These are phyloP conservation scores for Deroplatys truncata DNA, from an alignment of 2,888 invertebrate genomes.

Conservation along the genomic window DNA sequence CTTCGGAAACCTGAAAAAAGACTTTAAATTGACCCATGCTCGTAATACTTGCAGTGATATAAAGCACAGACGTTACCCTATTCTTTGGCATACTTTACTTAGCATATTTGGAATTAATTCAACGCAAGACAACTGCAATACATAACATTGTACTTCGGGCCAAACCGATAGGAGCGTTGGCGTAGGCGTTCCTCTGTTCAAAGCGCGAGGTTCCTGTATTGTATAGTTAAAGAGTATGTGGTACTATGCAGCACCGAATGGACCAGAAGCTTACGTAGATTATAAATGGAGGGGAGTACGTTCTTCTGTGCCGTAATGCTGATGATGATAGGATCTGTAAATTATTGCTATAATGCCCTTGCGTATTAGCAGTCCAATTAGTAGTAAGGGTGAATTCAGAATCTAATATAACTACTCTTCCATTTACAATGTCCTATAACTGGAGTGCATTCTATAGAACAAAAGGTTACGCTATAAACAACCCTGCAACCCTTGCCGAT, in stretches of 20 bases:
- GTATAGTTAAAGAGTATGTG: too few species aligned
- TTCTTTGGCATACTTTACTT: too few species aligned
- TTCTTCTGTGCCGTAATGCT: not conserved
- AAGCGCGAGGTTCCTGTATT: too few species aligned
- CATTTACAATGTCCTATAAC: not conserved
- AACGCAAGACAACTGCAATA: too few species aligned
- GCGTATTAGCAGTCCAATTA: not conserved
- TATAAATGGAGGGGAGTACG: not conserved
- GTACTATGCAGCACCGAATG: too few species aligned
- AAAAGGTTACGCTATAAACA: not conserved
- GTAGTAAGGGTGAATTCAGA: not conserved
- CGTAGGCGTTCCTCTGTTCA: too few species aligned
- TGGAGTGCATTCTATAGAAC: not conserved
- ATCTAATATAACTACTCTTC: not conserved
- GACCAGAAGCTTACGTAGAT: not conserved
- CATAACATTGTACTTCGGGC: too few species aligned
- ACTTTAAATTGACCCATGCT: fast-evolving
- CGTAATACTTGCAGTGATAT: too few species aligned
- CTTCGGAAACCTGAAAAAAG: too few species aligned
- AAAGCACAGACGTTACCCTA: too few species aligned
- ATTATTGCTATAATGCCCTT: not conserved
- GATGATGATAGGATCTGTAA: not conserved
- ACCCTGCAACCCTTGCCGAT: not conserved
- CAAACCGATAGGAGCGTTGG: too few species aligned
- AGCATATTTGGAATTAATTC: too few species aligned